A percentile compares a stretch with the other conserved stretches of the same genome.
Conservation (phyloP, 2,797 vertebrate species). For the Brotula barbata region DNA sequence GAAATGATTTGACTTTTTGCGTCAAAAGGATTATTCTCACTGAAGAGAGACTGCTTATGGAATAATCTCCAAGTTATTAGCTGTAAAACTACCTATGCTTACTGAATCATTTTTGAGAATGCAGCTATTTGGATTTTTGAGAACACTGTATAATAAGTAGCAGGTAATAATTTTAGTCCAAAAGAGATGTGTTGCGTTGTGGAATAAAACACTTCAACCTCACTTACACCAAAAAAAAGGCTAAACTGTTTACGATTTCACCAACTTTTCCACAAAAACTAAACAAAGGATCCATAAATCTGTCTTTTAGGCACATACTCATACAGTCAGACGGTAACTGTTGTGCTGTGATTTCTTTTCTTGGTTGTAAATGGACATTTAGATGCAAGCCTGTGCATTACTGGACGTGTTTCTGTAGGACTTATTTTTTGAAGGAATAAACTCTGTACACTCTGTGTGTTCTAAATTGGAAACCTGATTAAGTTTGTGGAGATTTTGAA, state of each 20-base stretch:
- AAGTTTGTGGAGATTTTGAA: slow-evolving; percentile 42
- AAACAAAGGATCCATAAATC: slow-evolving; percentile 33
- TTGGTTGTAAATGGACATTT: slow-evolving; percentile 18
- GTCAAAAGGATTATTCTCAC: slow-evolving; percentile 5
- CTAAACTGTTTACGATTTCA: slow-evolving; percentile 34
- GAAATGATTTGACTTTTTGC: slow-evolving; percentile 8
- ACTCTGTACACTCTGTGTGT: slow-evolving; percentile 6
- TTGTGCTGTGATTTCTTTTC: slow-evolving; percentile 28
- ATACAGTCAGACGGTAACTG: slow-evolving; percentile 7
- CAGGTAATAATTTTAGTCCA: slow-evolving; percentile 14
- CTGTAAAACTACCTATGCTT: slow-evolving; percentile 22
- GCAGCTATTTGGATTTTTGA: slow-evolving; percentile 20
- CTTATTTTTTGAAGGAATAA: not conserved
- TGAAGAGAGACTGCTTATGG: not conserved
- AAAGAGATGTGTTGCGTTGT: slow-evolving; percentile 21
- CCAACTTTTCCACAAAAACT: slow-evolving; percentile 31
- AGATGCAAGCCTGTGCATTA: slow-evolving; percentile 32
- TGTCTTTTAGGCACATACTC: slow-evolving; percentile 32
- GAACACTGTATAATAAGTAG: slow-evolving; percentile 15
- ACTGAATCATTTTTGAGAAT: slow-evolving; percentile 36
- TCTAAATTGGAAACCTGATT: slow-evolving; percentile 19
- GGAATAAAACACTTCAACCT: slow-evolving; percentile 23
- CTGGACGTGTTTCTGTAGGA: slow-evolving; percentile 26
- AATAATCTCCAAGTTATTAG: slow-evolving; percentile 18
- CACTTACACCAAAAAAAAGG: slow-evolving; percentile 30